Evolutionary conservation across 2,113 vertebrate species (phyloP).

Genomic region (Triplophysa tibetana): DNA sequence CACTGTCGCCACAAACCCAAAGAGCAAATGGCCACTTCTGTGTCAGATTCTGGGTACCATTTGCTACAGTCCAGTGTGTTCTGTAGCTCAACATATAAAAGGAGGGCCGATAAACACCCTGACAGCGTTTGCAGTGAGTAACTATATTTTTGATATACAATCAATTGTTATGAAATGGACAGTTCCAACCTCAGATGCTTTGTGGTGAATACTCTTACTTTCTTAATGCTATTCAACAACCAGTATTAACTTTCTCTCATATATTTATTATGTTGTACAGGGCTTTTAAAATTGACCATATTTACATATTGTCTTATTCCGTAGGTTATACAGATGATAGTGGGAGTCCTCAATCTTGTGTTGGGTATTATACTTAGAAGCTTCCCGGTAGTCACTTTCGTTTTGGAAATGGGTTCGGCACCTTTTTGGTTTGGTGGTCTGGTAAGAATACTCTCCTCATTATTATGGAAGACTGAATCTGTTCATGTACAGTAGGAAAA

Average conservation of each 20-base stretch:
- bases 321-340: conserved; percentile 67
- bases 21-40: conserved; percentile 59
- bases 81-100: conserved; percentile 54
- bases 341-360: conserved; percentile 62
- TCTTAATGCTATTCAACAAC: too few relatives aligned
- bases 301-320: conserved; percentile 25
- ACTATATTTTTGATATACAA: too few relatives aligned
- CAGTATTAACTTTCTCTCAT: too few relatives aligned
- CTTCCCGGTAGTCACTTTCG: rapidly evolving
- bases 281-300: neutral
- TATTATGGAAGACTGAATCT: too few relatives aligned
- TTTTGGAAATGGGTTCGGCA: rapidly evolving
- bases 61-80: conserved; percentile 66
- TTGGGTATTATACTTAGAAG: neutral
- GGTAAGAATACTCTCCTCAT: conserved; percentile 57
- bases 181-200: too few relatives aligned
- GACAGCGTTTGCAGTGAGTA: conserved; percentile 65
- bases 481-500: too few relatives aligned
- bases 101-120: conserved; percentile 39
- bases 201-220: too few relatives aligned
- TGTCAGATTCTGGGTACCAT: conserved; percentile 64
- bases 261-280: too few relatives aligned
- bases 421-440: conserved; percentile 59
- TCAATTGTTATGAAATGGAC: too few relatives aligned
- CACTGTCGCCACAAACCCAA: conserved; percentile 58